phyloP scores from a whole-genome alignment of 2,113 vertebrate species.

The Blennius ocellaris region DNA sequence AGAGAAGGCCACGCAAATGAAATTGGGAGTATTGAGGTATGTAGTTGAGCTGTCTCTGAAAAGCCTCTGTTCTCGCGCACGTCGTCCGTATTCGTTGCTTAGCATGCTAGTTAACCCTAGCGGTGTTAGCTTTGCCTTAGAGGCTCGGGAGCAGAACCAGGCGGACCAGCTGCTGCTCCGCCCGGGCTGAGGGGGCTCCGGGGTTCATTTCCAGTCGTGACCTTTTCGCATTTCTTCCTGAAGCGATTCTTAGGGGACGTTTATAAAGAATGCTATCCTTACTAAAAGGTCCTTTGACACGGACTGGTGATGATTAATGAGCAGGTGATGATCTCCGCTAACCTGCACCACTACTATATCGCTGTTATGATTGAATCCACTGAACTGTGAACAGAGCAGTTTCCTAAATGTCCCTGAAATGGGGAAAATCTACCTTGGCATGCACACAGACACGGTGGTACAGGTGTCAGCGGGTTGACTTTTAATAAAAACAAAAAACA shows the following conservation, averaged over 20 bases:
- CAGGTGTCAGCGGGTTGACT: no score
- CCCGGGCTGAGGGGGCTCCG: not conserved
- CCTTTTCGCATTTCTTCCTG: slow-evolving; percentile 1
- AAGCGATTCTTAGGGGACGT: not conserved
- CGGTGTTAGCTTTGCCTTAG: slow-evolving; percentile 45
- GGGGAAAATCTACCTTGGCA: no score
- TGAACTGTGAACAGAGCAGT: no score
- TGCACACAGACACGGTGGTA: no score
- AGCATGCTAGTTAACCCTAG: slow-evolving; percentile 43
- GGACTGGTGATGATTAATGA: slow-evolving; percentile 16
- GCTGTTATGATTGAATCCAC: no score
- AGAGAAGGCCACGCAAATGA: not conserved
- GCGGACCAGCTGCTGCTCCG: slow-evolving; percentile 2
- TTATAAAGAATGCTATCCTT: not conserved
- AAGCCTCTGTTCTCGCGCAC: slow-evolving; percentile 7
- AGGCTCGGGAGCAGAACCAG: slow-evolving; percentile 43
- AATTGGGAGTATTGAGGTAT: slow-evolving; percentile 47
- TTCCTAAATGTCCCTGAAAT: no score
- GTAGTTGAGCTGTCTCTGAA: slow-evolving; percentile 6
- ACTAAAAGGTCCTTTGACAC: not conserved
- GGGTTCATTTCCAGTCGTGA: slow-evolving; percentile 48
- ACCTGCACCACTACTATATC: no score
- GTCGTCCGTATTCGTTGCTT: no score
- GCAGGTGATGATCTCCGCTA: not conserved
- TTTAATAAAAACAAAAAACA: no score